Evolutionary conservation across 2,797 vertebrate genomes (phyloP).

Genomic region (Bryconaethiops microstoma): DNA sequence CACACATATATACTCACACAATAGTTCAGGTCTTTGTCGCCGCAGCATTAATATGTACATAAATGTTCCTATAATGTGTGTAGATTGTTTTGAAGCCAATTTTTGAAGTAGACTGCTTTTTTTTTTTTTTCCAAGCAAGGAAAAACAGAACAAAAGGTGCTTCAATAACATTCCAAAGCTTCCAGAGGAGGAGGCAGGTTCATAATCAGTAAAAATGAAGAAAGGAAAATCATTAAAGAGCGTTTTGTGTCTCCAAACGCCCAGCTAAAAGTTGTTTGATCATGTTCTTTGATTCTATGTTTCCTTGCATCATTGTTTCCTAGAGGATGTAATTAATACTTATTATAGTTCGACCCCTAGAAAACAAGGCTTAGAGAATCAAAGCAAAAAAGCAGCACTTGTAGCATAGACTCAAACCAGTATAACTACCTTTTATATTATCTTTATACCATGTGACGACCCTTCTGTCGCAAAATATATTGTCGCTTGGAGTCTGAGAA

Average conservation of each 20-base stretch:
- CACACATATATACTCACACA: constrained; percentile 79
- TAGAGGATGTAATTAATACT: constrained; percentile 39
- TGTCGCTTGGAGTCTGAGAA: constrained; percentile 47
- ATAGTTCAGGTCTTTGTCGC: constrained; percentile 78
- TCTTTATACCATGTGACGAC: constrained; percentile 38
- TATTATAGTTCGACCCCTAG: constrained; percentile 45
- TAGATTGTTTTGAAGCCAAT: constrained; percentile 61
- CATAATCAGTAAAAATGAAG: constrained; percentile 66
- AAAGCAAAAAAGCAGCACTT: constrained; percentile 85
- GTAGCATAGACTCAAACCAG: constrained; percentile 75
- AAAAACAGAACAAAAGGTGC: constrained; percentile 81
- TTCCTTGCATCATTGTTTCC: constrained; percentile 41
- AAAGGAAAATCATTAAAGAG: constrained; percentile 68
- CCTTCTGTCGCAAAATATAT: constrained; percentile 64
- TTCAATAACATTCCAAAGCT: constrained; percentile 85
- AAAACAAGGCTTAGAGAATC: constrained; percentile 56
- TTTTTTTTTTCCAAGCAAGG: constrained; percentile 74
- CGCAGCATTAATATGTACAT: constrained; percentile 89
- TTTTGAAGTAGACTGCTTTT: constrained; percentile 57
- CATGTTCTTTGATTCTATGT: constrained; percentile 48
- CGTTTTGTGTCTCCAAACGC: constrained; percentile 64
- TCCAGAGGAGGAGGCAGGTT: constrained; percentile 79
- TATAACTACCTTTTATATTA: constrained; percentile 49
- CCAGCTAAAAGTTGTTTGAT: constrained; percentile 66
- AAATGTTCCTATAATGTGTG: constrained; percentile 85